Conservation (phyloP, 2,888 invertebrate species). For the Emmelina monodactyla region DNA sequence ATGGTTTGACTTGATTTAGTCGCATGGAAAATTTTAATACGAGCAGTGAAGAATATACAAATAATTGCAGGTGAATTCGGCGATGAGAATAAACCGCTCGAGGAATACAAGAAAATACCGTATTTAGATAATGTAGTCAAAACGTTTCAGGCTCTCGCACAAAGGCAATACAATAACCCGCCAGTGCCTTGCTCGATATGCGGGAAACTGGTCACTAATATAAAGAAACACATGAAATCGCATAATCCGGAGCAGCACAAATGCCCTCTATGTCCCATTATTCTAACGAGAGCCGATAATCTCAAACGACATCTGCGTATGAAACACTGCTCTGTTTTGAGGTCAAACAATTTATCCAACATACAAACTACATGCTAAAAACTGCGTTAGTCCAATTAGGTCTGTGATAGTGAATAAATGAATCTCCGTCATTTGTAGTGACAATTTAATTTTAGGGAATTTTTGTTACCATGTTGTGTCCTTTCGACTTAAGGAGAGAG, state of each 20-base stretch:
- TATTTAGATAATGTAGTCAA: constrained; percentile 48
- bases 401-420: background rate
- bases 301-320: constrained; percentile 71
- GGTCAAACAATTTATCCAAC: constrained; percentile 42
- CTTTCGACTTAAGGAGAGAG: background rate
- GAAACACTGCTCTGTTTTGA: constrained; percentile 62
- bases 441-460: constrained; percentile 1
- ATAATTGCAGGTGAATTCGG: constrained; percentile 58
- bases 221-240: constrained; percentile 73
- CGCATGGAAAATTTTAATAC: constrained; percentile 1
- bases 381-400: background rate
- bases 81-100: constrained; percentile 55
- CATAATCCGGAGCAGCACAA: constrained; percentile 70
- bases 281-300: constrained; percentile 72
- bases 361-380: constrained; percentile 36
- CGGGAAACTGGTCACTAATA: constrained; percentile 71
- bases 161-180: constrained; percentile 31
- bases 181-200: constrained; percentile 69
- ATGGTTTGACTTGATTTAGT: constrained; percentile 16
- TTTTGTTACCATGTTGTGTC: constrained; percentile 1
- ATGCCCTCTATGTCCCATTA: constrained; percentile 69
- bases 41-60: constrained; percentile 35
- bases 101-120: constrained; percentile 35
- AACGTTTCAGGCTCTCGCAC: constrained; percentile 37
- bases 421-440: background rate